A percentile compares a stretch with the other conserved stretches of the same genome.
phyloP scores from a whole-genome alignment of 2,888 invertebrate genomes.

The Drosophila paranaensis region DNA sequence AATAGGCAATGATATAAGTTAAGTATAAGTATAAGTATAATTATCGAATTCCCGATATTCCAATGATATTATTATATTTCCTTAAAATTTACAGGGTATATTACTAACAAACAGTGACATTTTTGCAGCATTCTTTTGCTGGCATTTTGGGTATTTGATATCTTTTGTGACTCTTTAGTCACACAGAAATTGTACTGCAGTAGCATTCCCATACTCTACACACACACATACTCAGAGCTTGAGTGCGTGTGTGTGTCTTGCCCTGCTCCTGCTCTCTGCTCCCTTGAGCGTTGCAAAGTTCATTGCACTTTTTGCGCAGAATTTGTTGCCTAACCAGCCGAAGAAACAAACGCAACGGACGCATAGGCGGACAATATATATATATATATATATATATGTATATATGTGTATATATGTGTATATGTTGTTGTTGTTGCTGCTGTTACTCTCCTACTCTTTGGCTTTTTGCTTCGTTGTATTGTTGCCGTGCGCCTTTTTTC shows the following conservation, averaged over 20 bases:
- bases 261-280: constrained; percentile 41
- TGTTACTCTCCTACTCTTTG: constrained; percentile 71
- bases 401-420: constrained; percentile 18
- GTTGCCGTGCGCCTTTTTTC: constrained; percentile 65
- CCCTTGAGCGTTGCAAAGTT: constrained; percentile 66
- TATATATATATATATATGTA: constrained; percentile 22
- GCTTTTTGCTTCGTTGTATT: constrained; percentile 60
- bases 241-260: constrained; percentile 26
- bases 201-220: constrained; percentile 46
- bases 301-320: constrained; percentile 78
- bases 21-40: too few relatives aligned
- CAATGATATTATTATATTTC: too few relatives aligned
- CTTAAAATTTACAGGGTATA: constrained; percentile 35
- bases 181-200: constrained; percentile 54
- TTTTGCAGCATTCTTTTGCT: constrained; percentile 12
- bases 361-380: constrained; percentile 63
- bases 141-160: constrained; percentile 68
- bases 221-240: constrained; percentile 7
- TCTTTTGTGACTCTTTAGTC: constrained; percentile 67
- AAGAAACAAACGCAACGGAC: constrained; percentile 70
- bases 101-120: not conserved
- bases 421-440: constrained; percentile 46
- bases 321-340: constrained; percentile 79
- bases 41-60: too few relatives aligned
- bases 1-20: not conserved